Evolutionary conservation across 1,140 invertebrate genomes (phyloP), one percentile per base, ranked within the genome.

Genomic region (Zaprionus gabonicus): DNA sequence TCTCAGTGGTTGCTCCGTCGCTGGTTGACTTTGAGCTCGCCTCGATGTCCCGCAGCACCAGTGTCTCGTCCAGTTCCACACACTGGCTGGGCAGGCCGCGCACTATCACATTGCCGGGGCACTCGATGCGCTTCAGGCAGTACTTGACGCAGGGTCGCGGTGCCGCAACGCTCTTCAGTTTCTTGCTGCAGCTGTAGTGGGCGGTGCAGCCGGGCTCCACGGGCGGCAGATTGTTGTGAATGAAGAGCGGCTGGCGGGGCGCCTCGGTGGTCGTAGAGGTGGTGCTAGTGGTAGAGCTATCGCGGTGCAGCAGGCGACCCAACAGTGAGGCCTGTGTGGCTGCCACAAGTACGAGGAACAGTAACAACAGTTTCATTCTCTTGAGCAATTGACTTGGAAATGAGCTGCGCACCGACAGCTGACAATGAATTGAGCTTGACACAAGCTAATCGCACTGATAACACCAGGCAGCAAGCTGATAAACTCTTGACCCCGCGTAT

Each of bases 141-240:
- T 86, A 91, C 60, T 91, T 92, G 34, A 91, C 23, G 25, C 91
- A 92, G 6, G 91, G 91, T 2, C 78, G 75, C 0, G 90, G 88
- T 3, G 44, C 58, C 0, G 75, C 31, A 13, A 76, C 62, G 20
- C 71, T 71, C 4, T 70, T 76, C 9, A 92, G 51, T 56, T 92
- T 92, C 58, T 80, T 80, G 41, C 67, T 81, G 78, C 91, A 92
- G n/a, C 62, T 63, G 51, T 66, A 92, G 36, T 70, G 67, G 0
- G 76, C 77, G 9, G 10, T 67, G 60, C 91, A 92, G 34, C 71
- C 70, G 10, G 27, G 38, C 6, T 64, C 70, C 9, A 86, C 58
- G 0, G 27, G n/a, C 0, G 91, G 91, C 12, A 92, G 6, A 41
- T 80, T 86, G 68, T 92, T 92, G 70, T 86, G 80, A 28, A 83